Base-by-base conservation (phyloP, 2,113 vertebrate genomes). In the Pseudopipra pipra region DNA sequence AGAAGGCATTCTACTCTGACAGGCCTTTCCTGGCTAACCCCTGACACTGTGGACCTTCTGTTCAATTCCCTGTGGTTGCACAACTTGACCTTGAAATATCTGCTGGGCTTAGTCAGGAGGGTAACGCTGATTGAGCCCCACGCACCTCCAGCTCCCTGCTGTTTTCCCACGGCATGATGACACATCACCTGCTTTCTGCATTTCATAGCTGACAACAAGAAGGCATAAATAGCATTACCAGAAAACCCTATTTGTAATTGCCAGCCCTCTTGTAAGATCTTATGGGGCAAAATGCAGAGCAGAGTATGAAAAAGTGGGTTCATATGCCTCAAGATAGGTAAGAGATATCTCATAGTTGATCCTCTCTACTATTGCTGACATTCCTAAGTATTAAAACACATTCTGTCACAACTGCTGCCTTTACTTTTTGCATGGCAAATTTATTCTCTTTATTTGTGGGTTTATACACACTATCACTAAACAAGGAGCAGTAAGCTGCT, bases 81-180 rank as follows among this genome's bases (percentile, higher is more conserved):
- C 82, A 91, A 72, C 17, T 46, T 85, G 71, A 56, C 31, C 67
- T 9, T 77, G 37, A 62, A 61, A 81, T 28, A 37, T 31, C 37
- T 89, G 12, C 54, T 68, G 33, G 35, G 30, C 6, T 87, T 83
- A 55, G 24, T 43, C 41, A 58, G 44, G 27, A 79, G 37, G 31
- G 55, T 54, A 91, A 46, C 20, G 4, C 37, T 91, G 33, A 33
- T 8, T n/a, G 33, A 41, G 27, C 4, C 19, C 22, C 61, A 71
- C 0, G 0, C 14, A 76, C 4, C 41, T 56, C 37, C 22, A 90
- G 54, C 13, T 8, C 25, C 30, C 20, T 46, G 49, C 15, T 0
- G 2, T 31, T 78, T 89, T 91, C 52, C 43, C 33, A 75, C 25
- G 58, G 37, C 3, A 0, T 46, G 24, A n/a, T 84, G 17, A 84